A percentile compares a stretch with the other conserved stretches of the same genome.
Conservation (phyloP, 2,888 invertebrate species). For the Sesia apiformis region DNA sequence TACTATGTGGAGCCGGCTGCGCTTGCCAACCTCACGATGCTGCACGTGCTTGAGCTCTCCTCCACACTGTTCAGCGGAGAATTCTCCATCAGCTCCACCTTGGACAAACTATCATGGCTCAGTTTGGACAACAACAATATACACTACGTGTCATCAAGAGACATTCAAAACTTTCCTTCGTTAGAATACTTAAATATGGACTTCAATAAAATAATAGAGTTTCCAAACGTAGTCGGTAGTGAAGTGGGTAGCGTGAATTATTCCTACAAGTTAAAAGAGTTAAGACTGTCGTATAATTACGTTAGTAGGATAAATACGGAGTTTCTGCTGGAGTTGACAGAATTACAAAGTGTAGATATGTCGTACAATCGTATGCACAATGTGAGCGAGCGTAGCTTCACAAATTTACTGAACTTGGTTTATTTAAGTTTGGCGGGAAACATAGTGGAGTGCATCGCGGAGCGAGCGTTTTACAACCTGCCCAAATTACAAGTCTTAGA, state of each 20-base stretch:
- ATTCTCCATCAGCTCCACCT: conserved; percentile 78
- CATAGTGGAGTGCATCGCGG: conserved; percentile 76
- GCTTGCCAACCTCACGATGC: conserved; percentile 79
- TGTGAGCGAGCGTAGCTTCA: conserved; percentile 78
- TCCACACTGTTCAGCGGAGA: conserved; percentile 83
- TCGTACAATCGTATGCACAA: conserved; percentile 81
- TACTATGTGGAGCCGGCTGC: conserved; percentile 81
- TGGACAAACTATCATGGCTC: conserved; percentile 82
- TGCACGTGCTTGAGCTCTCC: conserved; percentile 87
- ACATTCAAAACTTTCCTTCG: conserved; percentile 78
- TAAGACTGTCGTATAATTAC: conserved; percentile 86
- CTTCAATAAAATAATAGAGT: conserved; percentile 82
- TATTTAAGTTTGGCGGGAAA: conserved; percentile 87
- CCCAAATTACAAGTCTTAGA: conserved; percentile 82
- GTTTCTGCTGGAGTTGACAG: conserved; percentile 78
- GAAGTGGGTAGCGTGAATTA: conserved; percentile 37
- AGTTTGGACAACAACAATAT: conserved; percentile 89
- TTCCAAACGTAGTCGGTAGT: conserved; percentile 74
- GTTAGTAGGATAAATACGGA: conserved; percentile 77
- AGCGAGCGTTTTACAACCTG: conserved; percentile 80
- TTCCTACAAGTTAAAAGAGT: conserved; percentile 81
- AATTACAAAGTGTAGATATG: conserved; percentile 81
- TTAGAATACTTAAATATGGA: conserved; percentile 87
- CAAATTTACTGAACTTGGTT: conserved; percentile 79
- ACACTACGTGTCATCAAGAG: conserved; percentile 70